Evolutionary conservation across 1,140 invertebrate genomes (phyloP).

Genomic region (Lordiphosa clarofinis): DNA sequence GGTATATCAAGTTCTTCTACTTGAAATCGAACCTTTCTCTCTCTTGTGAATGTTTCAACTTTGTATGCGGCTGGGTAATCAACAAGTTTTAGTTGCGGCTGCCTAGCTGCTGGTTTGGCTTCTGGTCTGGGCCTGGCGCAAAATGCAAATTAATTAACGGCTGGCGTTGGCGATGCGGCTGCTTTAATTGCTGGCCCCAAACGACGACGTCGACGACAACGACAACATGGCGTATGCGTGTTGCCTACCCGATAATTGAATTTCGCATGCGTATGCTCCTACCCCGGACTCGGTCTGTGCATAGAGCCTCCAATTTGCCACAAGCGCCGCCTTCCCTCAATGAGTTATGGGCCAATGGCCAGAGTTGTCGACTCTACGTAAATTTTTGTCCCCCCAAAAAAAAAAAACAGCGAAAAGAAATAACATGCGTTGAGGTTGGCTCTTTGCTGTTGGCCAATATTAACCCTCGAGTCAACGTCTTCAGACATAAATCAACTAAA

Average conservation of each 20-base stretch:
- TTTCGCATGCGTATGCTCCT: constrained; percentile 52
- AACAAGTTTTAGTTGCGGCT: constrained; percentile 53
- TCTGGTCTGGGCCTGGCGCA: constrained; percentile 30
- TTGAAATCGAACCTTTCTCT: not conserved
- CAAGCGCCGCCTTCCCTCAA: constrained; percentile 67
- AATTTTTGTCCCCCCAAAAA: constrained; percentile 13
- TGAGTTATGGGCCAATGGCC: constrained; percentile 58
- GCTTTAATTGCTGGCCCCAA: constrained; percentile 63
- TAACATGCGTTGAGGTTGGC: constrained; percentile 18
- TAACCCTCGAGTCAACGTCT: constrained; percentile 69
- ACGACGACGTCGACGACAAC: constrained; percentile 14
- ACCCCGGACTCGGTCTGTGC: not conserved
- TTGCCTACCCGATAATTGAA: constrained; percentile 69
- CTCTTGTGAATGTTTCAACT: constrained; percentile 1
- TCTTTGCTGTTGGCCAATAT: constrained; percentile 50
- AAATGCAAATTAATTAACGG: constrained; percentile 74
- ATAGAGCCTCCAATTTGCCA: constrained; percentile 69
- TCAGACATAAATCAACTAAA: constrained; percentile 75
- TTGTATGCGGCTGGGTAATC: constrained; percentile 35
- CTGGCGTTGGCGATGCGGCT: constrained; percentile 30
- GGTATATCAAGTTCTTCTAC: not conserved
- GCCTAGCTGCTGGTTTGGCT: constrained; percentile 8
- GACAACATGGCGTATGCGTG: constrained; percentile 70
- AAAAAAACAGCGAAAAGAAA: not conserved
- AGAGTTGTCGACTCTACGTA: constrained; percentile 28